phyloP scores from a whole-genome alignment of 2,113 vertebrate genomes.

The Myodes glareolus region DNA sequence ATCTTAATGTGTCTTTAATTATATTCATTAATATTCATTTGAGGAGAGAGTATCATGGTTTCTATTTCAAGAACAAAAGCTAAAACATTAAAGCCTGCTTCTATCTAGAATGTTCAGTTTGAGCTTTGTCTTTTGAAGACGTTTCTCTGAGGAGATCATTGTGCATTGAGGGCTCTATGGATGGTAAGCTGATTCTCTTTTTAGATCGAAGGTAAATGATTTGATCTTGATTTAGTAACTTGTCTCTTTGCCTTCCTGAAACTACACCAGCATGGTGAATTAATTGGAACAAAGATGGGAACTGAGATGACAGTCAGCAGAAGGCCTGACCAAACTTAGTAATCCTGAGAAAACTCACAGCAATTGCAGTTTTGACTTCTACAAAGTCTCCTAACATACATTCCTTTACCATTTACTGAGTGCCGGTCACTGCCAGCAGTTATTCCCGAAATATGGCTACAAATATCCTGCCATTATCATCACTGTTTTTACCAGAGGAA shows the following conservation, averaged over 20 bases:
- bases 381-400: not conserved
- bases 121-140: slow-evolving; percentile 52
- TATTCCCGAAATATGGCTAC: not conserved
- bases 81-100: slow-evolving; percentile 68
- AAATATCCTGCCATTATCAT: not conserved
- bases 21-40: slow-evolving; percentile 77
- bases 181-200: slow-evolving; percentile 54
- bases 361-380: not conserved
- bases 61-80: slow-evolving; percentile 75
- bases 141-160: slow-evolving; percentile 53
- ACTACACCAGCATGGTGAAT: not conserved
- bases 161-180: not conserved
- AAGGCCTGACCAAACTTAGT: not conserved
- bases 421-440: not conserved
- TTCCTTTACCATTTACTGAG: not conserved
- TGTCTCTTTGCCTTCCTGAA: slow-evolving; percentile 43
- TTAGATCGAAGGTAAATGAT: slow-evolving; percentile 26
- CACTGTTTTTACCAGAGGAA: not conserved
- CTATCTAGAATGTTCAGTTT: slow-evolving; percentile 60
- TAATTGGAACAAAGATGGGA: not conserved
- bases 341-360: not conserved
- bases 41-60: slow-evolving; percentile 57
- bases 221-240: slow-evolving; percentile 42
- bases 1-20: slow-evolving; percentile 72
- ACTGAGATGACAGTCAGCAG: not conserved